Percentiles rank a stretch among this genome's conserved stretches.
phyloP scores from a whole-genome alignment of 2,797 vertebrate species.

The Furcifer pardalis region DNA sequence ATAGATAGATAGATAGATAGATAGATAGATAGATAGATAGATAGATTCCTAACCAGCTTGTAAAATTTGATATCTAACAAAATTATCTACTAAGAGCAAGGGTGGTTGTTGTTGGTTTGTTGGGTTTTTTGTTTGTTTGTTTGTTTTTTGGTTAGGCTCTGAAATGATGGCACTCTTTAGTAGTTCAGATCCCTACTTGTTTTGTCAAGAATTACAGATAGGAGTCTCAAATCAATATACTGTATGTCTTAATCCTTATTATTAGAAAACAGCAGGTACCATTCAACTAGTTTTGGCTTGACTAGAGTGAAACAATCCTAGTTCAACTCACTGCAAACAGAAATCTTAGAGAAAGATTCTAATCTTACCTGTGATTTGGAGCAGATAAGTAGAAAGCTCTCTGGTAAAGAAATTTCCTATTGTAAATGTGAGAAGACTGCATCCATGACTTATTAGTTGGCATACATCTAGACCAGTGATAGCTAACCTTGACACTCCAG shows the following conservation, averaged over 20 bases:
- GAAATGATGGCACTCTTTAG: neutral
- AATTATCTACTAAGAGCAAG: neutral
- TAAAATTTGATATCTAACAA: constrained; percentile 6
- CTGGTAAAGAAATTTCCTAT: neutral
- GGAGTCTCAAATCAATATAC: neutral
- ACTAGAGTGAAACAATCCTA: neutral
- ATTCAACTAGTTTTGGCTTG: neutral
- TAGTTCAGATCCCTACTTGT: neutral
- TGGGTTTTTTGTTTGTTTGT: too few species aligned
- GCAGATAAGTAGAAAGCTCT: neutral
- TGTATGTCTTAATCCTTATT: neutral
- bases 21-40: too few species aligned
- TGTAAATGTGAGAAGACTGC: too few species aligned
- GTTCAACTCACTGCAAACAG: neutral
- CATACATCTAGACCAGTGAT: neutral
- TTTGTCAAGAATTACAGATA: neutral
- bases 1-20: too few species aligned
- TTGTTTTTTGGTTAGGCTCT: too few species aligned
- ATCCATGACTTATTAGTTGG: neutral
- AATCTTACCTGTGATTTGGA: neutral
- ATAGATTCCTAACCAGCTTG: neutral
- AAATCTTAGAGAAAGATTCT: neutral
- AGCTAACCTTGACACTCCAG: too few species aligned
- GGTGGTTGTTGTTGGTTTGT: neutral
- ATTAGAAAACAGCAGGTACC: neutral